These are phyloP conservation scores for Poecile montanus DNA, from an alignment of 2,797 vertebrate species.

Conservation along the genomic window DNA sequence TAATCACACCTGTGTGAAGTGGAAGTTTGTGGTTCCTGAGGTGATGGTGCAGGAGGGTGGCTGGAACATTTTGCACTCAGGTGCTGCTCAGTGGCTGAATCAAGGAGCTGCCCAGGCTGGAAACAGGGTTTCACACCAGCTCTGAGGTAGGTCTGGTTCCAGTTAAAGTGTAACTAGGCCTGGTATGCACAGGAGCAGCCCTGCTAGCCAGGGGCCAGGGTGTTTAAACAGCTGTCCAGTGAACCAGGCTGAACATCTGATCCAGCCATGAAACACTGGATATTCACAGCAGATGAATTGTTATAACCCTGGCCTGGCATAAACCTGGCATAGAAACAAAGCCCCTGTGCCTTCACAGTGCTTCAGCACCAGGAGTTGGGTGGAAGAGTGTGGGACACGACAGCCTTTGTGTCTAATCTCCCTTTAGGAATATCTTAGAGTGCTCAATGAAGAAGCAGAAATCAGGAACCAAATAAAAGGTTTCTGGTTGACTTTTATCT, in stretches of 20 bases:
- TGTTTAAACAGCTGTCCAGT: neutral
- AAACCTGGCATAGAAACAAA: neutral
- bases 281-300: neutral
- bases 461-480: neutral
- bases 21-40: neutral
- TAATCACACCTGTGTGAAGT: neutral
- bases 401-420: neutral
- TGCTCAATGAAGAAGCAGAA: neutral
- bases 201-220: neutral
- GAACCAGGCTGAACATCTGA: neutral
- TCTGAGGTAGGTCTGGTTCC: neutral
- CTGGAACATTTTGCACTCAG: neutral
- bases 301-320: neutral
- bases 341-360: no score
- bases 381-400: accelerated
- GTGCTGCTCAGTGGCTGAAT: neutral
- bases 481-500: neutral
- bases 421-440: neutral
- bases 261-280: neutral
- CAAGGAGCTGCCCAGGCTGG: neutral
- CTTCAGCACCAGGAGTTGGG: neutral
- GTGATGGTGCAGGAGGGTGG: neutral
- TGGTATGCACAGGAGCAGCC: neutral
- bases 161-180: neutral
- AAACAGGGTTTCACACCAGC: neutral